A percentile compares a stretch with the other conserved stretches of the same genome.
Evolutionary conservation across 92 coral and sea anemone species (phyloP).

Genomic region (Muricea muricata): DNA sequence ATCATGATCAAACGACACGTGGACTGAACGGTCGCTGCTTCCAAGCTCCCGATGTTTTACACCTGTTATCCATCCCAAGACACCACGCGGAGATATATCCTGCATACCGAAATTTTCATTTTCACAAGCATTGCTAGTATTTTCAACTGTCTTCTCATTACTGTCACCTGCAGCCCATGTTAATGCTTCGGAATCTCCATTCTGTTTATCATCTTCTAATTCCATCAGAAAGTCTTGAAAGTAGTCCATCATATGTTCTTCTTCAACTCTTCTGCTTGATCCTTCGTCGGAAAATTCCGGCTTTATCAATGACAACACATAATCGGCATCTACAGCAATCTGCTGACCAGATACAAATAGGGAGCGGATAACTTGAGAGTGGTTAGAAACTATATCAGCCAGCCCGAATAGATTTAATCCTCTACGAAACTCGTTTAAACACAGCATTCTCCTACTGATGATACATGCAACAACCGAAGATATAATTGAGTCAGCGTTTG

Average conservation of each 20-base stretch:
- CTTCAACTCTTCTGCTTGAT: conserved; percentile 52
- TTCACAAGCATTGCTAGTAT: conserved; percentile 32
- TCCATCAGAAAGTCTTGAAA: conserved; percentile 64
- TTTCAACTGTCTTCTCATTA: conserved; percentile 19
- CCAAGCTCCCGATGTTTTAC: no score
- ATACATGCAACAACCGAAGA: conserved; percentile 67
- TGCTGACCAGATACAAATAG: conserved; percentile 53
- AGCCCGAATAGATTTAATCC: conserved; percentile 47
- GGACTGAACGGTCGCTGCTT: no score
- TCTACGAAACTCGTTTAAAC: conserved; percentile 42
- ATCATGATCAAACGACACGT: no score
- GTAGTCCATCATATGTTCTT: conserved; percentile 65
- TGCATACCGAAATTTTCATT: conserved; percentile 10
- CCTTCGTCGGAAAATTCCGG: conserved; percentile 67
- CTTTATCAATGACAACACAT: conserved; percentile 61
- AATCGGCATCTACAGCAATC: conserved; percentile 59
- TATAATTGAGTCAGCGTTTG: neutral
- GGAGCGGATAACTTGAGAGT: conserved; percentile 18
- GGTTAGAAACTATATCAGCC: conserved; percentile 24
- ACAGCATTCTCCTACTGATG: conserved; percentile 61
- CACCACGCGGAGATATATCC: conserved; percentile 46
- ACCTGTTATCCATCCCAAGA: conserved; percentile 51
- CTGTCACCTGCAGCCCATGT: conserved; percentile 33
- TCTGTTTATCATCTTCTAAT: conserved; percentile 24
- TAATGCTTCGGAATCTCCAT: conserved; percentile 35